These are phyloP conservation scores for Cacoxenus indagator DNA, from an alignment of 2,888 invertebrate species.

Conservation along the genomic window DNA sequence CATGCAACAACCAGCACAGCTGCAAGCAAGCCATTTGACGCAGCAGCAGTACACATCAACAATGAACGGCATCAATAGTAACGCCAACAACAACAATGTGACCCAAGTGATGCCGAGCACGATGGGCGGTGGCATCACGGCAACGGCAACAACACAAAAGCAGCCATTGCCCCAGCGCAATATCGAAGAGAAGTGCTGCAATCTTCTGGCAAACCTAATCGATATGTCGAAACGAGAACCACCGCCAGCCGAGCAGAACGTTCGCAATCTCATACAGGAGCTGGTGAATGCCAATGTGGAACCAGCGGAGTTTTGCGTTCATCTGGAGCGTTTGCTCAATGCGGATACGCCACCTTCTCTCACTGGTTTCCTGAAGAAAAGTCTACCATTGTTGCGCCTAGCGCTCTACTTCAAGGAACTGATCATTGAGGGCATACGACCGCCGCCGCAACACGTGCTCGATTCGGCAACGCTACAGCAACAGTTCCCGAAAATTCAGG, in stretches of 20 bases:
- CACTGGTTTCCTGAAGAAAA: conserved; percentile 98
- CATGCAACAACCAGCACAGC: conserved; percentile 58
- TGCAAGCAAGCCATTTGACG: conserved; percentile 56
- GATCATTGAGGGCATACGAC: conserved; percentile 93
- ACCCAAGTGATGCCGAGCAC: conserved; percentile 29
- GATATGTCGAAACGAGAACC: conserved; percentile 96
- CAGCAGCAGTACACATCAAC: conserved; percentile 51
- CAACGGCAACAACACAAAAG: conserved; percentile 34
- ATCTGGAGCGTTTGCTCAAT: conserved; percentile 92
- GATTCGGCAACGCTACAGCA: conserved; percentile 72
- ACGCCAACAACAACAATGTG: conserved; percentile 41
- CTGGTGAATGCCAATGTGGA: conserved; percentile 95
- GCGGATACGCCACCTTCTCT: conserved; percentile 99
- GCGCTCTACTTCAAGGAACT: conserved; percentile 91
- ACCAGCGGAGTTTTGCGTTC: conserved; percentile 96
- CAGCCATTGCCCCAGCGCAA: conserved; percentile 73
- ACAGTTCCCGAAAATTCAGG: conserved; percentile 71
- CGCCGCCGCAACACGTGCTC: conserved; percentile 82
- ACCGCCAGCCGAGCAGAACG: conserved; percentile 91
- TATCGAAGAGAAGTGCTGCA: conserved; percentile 98
- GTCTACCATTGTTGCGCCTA: conserved; percentile 91
- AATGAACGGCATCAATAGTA: conserved; percentile 28
- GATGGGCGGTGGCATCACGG: conserved; percentile 21
- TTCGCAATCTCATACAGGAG: conserved; percentile 94
- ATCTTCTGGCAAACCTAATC: conserved; percentile 95